These are phyloP conservation scores for Leptinotarsa lineolata DNA, from an alignment of 1,140 invertebrate species.

Conservation along the genomic window DNA sequence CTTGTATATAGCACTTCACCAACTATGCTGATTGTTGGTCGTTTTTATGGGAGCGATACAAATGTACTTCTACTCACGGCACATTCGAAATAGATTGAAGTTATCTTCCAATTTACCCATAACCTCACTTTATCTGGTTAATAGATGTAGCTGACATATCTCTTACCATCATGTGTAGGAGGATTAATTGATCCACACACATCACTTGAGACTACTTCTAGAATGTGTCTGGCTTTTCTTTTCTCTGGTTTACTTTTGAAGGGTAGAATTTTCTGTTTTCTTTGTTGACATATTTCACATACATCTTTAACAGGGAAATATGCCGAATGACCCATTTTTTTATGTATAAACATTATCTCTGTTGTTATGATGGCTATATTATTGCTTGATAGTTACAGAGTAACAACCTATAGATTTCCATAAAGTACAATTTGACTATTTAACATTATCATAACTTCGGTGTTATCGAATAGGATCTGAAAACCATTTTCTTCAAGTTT, in stretches of 20 bases:
- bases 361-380: no score
- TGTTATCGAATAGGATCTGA: neutral
- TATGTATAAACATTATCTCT: no score
- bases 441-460: neutral
- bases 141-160: constrained; percentile 52
- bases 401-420: constrained; percentile 22
- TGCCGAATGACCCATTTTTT: no score
- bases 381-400: neutral
- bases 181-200: constrained; percentile 19
- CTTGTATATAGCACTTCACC: no score
- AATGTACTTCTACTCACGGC: no score
- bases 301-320: neutral
- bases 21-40: no score
- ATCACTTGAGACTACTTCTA: constrained; percentile 19
- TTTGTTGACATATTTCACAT: neutral
- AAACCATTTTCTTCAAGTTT: constrained; percentile 27
- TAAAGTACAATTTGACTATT: neutral
- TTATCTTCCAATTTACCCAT: constrained; percentile 18
- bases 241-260: neutral
- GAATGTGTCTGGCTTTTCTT: neutral
- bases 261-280: neutral
- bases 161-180: constrained; percentile 28
- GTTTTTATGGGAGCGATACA: no score
- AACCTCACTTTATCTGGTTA: constrained; percentile 39
- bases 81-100: constrained; percentile 7